Conservation (phyloP, 2,888 invertebrate genomes). For the Drosophila eohydei region DNA sequence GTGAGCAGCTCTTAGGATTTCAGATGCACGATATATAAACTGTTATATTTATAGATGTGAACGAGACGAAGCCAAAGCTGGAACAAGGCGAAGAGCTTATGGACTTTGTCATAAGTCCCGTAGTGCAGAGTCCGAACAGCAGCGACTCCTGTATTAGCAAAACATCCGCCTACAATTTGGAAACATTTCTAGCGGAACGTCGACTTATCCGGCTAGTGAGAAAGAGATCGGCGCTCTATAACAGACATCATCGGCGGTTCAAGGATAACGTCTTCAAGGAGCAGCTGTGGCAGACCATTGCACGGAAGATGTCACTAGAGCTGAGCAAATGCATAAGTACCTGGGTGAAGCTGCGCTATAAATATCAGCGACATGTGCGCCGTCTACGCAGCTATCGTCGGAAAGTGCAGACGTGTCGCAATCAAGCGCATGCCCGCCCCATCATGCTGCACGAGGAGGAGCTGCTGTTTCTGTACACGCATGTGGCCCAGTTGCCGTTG, state of each 20-base stretch:
- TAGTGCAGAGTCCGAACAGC: background rate
- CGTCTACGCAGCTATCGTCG: conserved; percentile 59
- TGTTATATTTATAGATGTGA: background rate
- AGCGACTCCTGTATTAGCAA: background rate
- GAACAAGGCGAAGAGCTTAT: background rate
- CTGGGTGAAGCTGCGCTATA: conserved; percentile 77
- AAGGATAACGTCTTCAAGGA: conserved; percentile 58
- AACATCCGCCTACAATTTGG: background rate
- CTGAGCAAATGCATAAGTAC: conserved; percentile 56
- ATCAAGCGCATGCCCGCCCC: conserved; percentile 51
- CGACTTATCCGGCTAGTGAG: conserved; percentile 69
- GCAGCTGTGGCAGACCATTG: conserved; percentile 71
- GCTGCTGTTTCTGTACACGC: conserved; percentile 77
- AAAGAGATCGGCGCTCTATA: conserved; percentile 64
- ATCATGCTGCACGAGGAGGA: conserved; percentile 74
- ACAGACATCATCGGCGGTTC: conserved; percentile 63
- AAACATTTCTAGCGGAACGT: conserved; percentile 42
- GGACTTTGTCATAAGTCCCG: background rate
- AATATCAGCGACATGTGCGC: conserved; percentile 73
- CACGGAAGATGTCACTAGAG: conserved; percentile 44
- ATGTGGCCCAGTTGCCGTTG: conserved; percentile 48
- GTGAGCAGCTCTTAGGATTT: background rate
- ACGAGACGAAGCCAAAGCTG: background rate
- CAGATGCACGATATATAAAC: background rate
- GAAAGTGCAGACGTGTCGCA: background rate